phyloP scores from a whole-genome alignment of 2,113 vertebrate genomes.

The Dendrocopos noguchii region DNA sequence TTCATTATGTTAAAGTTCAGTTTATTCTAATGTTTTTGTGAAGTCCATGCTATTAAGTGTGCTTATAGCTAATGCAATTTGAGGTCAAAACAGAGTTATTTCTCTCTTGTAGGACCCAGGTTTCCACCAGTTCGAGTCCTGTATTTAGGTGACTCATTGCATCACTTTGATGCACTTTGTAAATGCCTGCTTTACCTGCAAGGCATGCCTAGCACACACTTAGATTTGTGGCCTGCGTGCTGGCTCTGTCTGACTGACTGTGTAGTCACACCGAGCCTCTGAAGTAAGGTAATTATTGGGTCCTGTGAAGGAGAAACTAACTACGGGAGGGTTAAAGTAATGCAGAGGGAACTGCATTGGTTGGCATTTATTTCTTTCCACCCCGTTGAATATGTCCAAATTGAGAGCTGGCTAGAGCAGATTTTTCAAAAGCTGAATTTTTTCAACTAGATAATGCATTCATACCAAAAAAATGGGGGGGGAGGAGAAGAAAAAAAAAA shows the following conservation, averaged over 20 bases:
- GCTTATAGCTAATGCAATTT: slow-evolving; percentile 36
- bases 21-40: slow-evolving; percentile 29
- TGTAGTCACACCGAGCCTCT: background rate
- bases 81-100: slow-evolving; percentile 42
- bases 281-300: background rate
- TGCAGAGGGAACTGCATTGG: background rate
- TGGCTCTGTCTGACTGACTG: background rate
- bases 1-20: slow-evolving; percentile 1
- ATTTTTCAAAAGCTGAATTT: background rate
- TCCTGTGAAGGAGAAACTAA: background rate
- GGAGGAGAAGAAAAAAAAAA: too few relatives aligned
- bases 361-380: slow-evolving; percentile 1
- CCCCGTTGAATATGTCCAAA: background rate
- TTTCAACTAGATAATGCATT: background rate
- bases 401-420: background rate
- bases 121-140: background rate
- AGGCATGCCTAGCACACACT: background rate
- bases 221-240: background rate
- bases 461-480: background rate
- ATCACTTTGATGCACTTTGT: background rate
- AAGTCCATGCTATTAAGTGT: slow-evolving; percentile 18
- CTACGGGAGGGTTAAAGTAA: background rate
- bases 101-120: background rate
- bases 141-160: background rate
- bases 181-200: background rate